Conservation (phyloP, 2,113 vertebrate genomes). For the Girardinichthys multiradiatus region DNA sequence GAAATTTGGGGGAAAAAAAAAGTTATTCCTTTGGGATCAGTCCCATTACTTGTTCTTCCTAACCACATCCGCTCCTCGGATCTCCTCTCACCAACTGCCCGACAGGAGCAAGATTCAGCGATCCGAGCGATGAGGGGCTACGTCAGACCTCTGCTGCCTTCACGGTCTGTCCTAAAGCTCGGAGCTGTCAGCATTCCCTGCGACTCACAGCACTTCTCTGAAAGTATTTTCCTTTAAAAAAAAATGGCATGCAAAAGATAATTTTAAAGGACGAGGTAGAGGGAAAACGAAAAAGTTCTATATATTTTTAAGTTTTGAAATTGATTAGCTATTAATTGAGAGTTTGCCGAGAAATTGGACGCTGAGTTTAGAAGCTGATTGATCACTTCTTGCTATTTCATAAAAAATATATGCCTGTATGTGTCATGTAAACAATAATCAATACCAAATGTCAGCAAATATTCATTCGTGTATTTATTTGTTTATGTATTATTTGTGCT, state of each 20-base stretch:
- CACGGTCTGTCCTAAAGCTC: slow-evolving; percentile 4
- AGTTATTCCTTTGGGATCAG: neutral
- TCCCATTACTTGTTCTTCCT: neutral
- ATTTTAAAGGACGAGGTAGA: neutral
- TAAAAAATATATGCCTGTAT: no score
- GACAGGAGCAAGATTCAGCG: neutral
- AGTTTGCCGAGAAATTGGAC: no score
- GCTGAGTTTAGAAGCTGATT: no score
- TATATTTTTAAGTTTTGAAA: no score
- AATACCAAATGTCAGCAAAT: no score
- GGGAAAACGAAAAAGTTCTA: no score
- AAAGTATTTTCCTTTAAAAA: neutral
- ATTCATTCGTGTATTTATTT: no score
- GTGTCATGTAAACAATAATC: no score
- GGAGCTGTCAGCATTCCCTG: neutral
- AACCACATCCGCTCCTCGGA: neutral
- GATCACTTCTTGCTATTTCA: no score
- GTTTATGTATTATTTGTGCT: no score
- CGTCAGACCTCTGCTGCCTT: slow-evolving; percentile 39
- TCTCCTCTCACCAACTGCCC: slow-evolving; percentile 22
- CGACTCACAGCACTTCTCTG: neutral
- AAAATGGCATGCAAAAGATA: neutral
- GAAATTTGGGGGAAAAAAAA: no score
- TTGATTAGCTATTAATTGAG: no score
- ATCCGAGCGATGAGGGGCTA: neutral